Percentiles rank a stretch among this genome's conserved stretches.
Evolutionary conservation across 1,140 invertebrate species (phyloP).

Genomic region (Agrypnia vestita): DNA sequence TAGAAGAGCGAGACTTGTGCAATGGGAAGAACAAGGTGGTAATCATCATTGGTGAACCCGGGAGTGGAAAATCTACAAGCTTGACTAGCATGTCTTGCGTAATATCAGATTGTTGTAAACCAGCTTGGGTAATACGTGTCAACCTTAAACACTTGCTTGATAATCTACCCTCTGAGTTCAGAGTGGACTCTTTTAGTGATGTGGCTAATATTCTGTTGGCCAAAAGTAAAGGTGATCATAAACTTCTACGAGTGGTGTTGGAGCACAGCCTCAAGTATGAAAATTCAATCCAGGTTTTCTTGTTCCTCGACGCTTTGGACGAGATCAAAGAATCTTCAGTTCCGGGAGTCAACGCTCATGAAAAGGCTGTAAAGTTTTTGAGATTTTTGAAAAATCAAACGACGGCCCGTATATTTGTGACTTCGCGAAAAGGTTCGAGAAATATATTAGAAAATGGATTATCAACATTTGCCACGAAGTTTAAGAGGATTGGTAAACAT

Average conservation of each 20-base stretch:
- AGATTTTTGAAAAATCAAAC: slow-evolving; percentile 12
- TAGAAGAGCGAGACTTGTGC: background rate
- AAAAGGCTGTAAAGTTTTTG: slow-evolving; percentile 4
- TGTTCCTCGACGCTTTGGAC: slow-evolving; percentile 7
- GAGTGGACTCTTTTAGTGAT: background rate
- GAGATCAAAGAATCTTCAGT: slow-evolving; percentile 4
- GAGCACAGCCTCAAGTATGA: background rate
- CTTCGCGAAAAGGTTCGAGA: background rate
- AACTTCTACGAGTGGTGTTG: background rate
- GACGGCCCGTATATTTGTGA: background rate
- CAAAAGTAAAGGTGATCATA: background rate
- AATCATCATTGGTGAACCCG: background rate
- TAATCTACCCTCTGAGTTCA: background rate
- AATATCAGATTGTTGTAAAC: background rate
- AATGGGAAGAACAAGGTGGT: background rate
- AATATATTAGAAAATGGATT: background rate
- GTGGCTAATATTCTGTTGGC: background rate
- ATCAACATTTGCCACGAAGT: background rate
- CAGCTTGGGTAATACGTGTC: background rate
- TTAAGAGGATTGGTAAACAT: background rate
- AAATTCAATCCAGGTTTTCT: background rate
- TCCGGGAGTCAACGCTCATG: background rate
- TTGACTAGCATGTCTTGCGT: background rate
- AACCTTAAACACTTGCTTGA: background rate
- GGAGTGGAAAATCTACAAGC: slow-evolving; percentile 11